Percentiles rank a stretch among this genome's conserved stretches.
These are phyloP conservation scores for Percina caprodes DNA, from an alignment of 2,113 vertebrate genomes.

Conservation along the genomic window DNA sequence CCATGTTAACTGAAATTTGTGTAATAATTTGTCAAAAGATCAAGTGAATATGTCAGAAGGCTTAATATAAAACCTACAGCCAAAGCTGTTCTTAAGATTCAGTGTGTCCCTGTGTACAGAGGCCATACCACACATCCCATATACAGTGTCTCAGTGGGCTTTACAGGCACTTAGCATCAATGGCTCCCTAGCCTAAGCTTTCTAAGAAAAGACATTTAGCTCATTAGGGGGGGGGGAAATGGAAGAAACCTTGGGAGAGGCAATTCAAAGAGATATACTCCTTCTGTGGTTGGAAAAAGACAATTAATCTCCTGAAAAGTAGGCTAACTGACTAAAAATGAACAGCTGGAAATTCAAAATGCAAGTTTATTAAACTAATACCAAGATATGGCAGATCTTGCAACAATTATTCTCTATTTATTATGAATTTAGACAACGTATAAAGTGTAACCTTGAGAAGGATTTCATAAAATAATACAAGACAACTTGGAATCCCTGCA, in stretches of 20 bases:
- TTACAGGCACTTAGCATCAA: neutral
- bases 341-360: neutral
- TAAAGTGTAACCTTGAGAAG: neutral
- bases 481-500: neutral
- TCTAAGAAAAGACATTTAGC: slow-evolving; percentile 14
- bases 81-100: too few relatives aligned
- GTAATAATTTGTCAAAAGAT: slow-evolving; percentile 2
- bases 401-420: neutral
- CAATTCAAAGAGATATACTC: slow-evolving; percentile 14
- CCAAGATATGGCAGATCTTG: neutral
- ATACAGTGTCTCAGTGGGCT: neutral
- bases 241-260: slow-evolving; percentile 19
- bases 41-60: neutral
- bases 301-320: slow-evolving; percentile 16
- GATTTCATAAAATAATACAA: neutral
- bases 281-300: slow-evolving; percentile 9
- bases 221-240: slow-evolving; percentile 7
- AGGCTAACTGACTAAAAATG: neutral
- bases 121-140: neutral
- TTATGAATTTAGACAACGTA: neutral
- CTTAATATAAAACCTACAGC: neutral
- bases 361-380: neutral
- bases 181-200: neutral
- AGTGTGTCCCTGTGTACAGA: neutral
- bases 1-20: neutral